These are phyloP conservation scores for Rhegmatorhina hoffmannsi DNA, from an alignment of 2,113 vertebrate species.

Conservation along the genomic window DNA sequence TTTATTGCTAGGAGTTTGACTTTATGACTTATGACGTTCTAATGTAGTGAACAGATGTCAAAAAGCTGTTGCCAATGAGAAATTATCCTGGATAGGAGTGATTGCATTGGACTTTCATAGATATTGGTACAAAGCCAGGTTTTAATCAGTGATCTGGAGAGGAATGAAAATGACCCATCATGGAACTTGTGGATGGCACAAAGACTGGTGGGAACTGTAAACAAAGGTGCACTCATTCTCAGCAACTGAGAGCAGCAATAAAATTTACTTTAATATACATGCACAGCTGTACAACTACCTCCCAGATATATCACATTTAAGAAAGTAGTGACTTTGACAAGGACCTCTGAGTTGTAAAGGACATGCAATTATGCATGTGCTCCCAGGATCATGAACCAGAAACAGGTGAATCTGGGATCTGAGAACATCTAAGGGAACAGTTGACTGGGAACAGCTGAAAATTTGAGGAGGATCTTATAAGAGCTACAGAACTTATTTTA, in stretches of 20 bases:
- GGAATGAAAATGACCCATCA: background rate
- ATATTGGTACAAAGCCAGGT: background rate
- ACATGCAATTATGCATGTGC: background rate
- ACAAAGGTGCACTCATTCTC: background rate
- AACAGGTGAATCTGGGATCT: background rate
- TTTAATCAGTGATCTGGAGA: constrained; percentile 28
- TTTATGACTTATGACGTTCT: constrained; percentile 37
- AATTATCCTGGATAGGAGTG: constrained; percentile 6
- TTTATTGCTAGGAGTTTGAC: constrained; percentile 39
- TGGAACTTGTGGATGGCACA: background rate
- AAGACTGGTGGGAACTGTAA: background rate
- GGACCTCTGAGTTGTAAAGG: background rate
- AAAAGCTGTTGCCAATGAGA: constrained; percentile 46
- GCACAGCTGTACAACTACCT: background rate
- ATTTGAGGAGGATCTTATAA: background rate
- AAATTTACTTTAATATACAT: background rate
- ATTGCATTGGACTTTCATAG: constrained; percentile 5
- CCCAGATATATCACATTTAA: background rate
- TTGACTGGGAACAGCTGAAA: background rate
- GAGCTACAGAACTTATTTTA: background rate
- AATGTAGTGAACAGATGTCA: constrained; percentile 27
- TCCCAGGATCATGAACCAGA: background rate
- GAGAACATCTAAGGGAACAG: background rate
- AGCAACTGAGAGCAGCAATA: background rate
- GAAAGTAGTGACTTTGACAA: background rate